Percentiles rank a stretch among this genome's conserved stretches.
These are phyloP conservation scores for Drosophila fulvimacula DNA, from an alignment of 2,888 invertebrate species.

Conservation along the genomic window DNA sequence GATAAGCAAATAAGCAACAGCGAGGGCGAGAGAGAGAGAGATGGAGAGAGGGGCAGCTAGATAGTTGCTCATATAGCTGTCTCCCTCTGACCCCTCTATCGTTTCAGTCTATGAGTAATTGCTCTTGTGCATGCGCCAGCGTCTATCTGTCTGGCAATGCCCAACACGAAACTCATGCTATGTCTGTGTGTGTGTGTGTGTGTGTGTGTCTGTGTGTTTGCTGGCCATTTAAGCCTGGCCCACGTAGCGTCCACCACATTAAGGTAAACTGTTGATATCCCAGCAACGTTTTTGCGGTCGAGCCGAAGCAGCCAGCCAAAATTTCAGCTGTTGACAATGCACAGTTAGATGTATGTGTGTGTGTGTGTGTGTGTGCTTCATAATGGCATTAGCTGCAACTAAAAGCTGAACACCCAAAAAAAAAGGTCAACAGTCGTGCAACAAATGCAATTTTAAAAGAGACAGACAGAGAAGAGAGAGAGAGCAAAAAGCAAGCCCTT, in stretches of 20 bases:
- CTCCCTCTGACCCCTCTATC: not conserved
- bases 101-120: slow-evolving; percentile 69
- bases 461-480: not conserved
- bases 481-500: not conserved
- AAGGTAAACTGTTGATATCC: slow-evolving; percentile 78
- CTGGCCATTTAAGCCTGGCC: slow-evolving; percentile 61
- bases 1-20: slow-evolving; percentile 61
- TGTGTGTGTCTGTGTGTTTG: slow-evolving; percentile 34
- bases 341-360: slow-evolving; percentile 2
- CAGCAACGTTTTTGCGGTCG: slow-evolving; percentile 54
- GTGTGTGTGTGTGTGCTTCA: slow-evolving; percentile 17
- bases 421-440: slow-evolving; percentile 37
- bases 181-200: not conserved
- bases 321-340: slow-evolving; percentile 36
- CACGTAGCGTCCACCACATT: slow-evolving; percentile 44
- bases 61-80: slow-evolving; percentile 42
- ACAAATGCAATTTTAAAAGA: slow-evolving; percentile 22
- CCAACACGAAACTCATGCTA: not conserved
- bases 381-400: slow-evolving; percentile 50
- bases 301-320: slow-evolving; percentile 2
- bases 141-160: slow-evolving; percentile 24
- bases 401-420: slow-evolving; percentile 32
- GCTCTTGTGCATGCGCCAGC: slow-evolving; percentile 62
- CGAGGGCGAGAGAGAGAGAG: not conserved
- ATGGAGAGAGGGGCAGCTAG: not conserved